These are phyloP conservation scores for Drosophila kambysellisi DNA, from an alignment of 2,888 invertebrate species.

Conservation along the genomic window DNA sequence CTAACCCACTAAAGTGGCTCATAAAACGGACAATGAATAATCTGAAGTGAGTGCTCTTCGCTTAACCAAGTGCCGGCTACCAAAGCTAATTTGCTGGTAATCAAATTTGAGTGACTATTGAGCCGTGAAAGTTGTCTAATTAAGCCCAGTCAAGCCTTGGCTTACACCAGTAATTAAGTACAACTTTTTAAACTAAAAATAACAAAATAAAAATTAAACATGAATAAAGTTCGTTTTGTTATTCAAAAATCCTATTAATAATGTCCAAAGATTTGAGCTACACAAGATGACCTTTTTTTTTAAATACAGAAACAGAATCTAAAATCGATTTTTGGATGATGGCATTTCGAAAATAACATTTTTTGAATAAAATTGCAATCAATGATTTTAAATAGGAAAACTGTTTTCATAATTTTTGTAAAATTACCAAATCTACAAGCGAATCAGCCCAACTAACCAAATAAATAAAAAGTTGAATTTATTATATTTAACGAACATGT, in stretches of 20 bases:
- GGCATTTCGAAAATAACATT: background rate
- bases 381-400: constrained; percentile 2
- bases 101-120: constrained; percentile 64
- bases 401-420: constrained; percentile 41
- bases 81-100: constrained; percentile 61
- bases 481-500: constrained; percentile 68
- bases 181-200: background rate
- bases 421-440: constrained; percentile 36
- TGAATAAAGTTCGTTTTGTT: background rate
- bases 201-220: background rate
- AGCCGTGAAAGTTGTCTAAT: constrained; percentile 53
- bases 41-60: constrained; percentile 12
- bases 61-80: constrained; percentile 43
- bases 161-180: background rate
- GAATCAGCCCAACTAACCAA: background rate
- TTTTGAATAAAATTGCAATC: background rate
- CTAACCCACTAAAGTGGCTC: constrained; percentile 31
- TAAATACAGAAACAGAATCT: background rate
- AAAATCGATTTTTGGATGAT: background rate
- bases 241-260: background rate
- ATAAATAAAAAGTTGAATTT: constrained; percentile 48
- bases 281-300: background rate
- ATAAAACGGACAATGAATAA: constrained; percentile 43
- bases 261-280: background rate
- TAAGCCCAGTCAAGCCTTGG: background rate